Conservation (phyloP, 2,113 vertebrate genomes). For the Paraplagusia blochii region DNA sequence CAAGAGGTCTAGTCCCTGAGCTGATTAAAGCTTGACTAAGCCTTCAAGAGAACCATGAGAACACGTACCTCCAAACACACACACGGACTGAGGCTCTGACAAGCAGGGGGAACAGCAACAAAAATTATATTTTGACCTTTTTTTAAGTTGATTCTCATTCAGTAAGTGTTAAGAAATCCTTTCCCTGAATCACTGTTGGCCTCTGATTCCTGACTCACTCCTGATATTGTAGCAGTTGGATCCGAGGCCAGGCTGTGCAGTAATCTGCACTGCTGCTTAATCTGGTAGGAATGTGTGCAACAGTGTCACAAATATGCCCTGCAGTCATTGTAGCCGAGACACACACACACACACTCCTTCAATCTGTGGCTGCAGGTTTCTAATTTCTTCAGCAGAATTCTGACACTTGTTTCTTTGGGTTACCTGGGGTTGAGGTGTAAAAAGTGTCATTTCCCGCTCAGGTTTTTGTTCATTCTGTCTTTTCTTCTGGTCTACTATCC, state of each 20-base stretch:
- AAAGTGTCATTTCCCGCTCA: no score
- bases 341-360: no score
- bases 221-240: constrained; percentile 1
- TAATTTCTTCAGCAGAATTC: neutral
- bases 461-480: no score
- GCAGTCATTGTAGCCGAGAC: constrained; percentile 8
- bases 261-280: constrained; percentile 45
- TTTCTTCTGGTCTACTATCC: no score
- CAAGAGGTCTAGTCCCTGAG: constrained; percentile 52
- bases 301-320: constrained; percentile 41
- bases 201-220: neutral
- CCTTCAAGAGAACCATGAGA: constrained; percentile 43
- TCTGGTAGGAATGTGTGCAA: constrained; percentile 58
- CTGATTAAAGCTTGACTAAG: constrained; percentile 68
- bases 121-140: no score
- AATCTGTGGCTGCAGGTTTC: no score
- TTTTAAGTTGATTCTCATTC: no score
- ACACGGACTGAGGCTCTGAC: constrained; percentile 10
- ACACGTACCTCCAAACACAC: constrained; percentile 33
- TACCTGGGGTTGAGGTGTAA: no score
- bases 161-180: no score
- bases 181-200: no score
- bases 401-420: neutral
- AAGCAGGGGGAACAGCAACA: constrained; percentile 9
- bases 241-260: constrained; percentile 27